Evolutionary conservation across 2,888 invertebrate genomes (phyloP).

Genomic region (Amiota mariae): DNA sequence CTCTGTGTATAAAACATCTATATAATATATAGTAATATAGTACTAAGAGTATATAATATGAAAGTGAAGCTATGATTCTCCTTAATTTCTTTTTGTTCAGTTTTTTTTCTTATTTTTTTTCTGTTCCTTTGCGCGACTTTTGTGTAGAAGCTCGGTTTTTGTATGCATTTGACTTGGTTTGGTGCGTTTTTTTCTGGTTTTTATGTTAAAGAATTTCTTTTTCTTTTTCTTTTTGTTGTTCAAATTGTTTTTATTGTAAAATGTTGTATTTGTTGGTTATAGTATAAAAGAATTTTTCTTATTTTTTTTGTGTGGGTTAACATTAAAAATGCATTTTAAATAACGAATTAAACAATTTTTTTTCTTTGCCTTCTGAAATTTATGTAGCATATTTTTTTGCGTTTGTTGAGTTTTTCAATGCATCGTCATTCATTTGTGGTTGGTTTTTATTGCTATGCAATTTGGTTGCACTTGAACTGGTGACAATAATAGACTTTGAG

Average conservation of each 20-base stretch:
- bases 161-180: background rate
- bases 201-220: background rate
- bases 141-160: background rate
- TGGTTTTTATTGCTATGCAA: background rate
- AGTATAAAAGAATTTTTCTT: background rate
- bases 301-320: background rate
- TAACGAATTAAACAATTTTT: background rate
- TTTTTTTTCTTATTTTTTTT: background rate
- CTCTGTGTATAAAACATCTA: background rate
- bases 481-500: no score
- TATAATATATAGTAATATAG: background rate
- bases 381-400: background rate
- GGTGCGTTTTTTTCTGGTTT: background rate
- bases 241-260: background rate
- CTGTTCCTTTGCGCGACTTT: background rate
- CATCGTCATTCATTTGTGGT: background rate
- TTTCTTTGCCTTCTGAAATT: background rate
- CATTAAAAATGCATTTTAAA: slow-evolving; percentile 21
- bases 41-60: background rate
- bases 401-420: background rate
- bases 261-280: background rate
- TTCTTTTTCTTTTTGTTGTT: background rate
- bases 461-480: background rate
- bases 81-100: background rate
- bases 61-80: background rate